Conservation (phyloP, 1,140 invertebrate genomes). For the Eueides isabella region DNA sequence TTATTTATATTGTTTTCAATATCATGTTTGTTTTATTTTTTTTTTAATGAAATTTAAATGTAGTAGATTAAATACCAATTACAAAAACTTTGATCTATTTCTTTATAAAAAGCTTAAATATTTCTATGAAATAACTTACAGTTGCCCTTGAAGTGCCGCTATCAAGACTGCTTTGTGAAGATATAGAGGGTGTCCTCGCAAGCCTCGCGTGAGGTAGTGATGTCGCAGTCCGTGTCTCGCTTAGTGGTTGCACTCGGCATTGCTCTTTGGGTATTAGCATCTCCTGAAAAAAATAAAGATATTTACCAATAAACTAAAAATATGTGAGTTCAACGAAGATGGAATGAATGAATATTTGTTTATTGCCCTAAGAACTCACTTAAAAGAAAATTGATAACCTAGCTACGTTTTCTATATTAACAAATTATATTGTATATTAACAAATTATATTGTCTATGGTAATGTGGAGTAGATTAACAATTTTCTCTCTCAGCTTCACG, state of each 20-base stretch:
- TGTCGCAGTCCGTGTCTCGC: constrained; percentile 59
- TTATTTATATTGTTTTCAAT: no score
- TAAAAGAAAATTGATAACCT: no score
- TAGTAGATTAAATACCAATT: not conserved
- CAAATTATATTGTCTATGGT: no score
- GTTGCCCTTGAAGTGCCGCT: constrained; percentile 87
- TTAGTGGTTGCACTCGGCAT: constrained; percentile 69
- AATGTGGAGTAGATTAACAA: no score
- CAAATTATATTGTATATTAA: not conserved
- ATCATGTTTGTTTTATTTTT: no score
- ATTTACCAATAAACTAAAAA: not conserved
- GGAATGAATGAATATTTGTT: no score
- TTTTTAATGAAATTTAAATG: not conserved
- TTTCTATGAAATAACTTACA: constrained; percentile 62
- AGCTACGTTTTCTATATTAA: no score
- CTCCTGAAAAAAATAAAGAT: constrained; percentile 52
- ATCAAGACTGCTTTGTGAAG: constrained; percentile 91
- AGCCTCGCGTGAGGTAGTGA: constrained; percentile 76
- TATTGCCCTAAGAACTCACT: no score
- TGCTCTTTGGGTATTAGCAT: constrained; percentile 76
- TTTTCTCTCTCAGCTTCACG: no score
- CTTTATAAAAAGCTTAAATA: not conserved
- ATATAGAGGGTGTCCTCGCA: constrained; percentile 88
- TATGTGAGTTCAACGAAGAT: not conserved
- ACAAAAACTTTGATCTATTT: not conserved